Base-by-base conservation (phyloP, 2,113 vertebrate genomes). In the Calidris pygmaea region DNA sequence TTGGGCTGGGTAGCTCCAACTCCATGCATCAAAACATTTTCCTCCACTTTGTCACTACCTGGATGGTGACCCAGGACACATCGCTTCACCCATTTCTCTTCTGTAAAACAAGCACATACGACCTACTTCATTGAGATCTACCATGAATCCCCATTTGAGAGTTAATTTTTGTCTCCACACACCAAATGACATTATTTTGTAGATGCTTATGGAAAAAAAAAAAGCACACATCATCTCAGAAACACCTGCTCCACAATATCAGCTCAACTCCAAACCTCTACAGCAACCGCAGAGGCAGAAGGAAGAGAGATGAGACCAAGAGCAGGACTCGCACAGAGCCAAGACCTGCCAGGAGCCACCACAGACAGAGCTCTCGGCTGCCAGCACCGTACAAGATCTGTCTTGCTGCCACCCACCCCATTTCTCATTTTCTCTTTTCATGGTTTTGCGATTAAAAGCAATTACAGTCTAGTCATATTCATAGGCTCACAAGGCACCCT, bases 81-180 rank as follows among this genome's bases (percentile, higher is more conserved):
- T 39, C 0, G 0, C 34, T 71, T 52, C 47, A 68, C 16, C 63
- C 43, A 13, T 39, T 83, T 55, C 26, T 26, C 18, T 37, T 14
- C 37, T 19, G 3, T 65, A n/a, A 45, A 72, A 23, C 0, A 0
- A 53, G n/a, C 35, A 53, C 18, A 4, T 3, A 1, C 14, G 53
- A 52, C 8, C 29, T 75, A 39, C 16, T 68, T 18, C 50, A 43
- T 1, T 0, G 1, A 56, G 27, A 48, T 8, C 26, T 50, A 32
- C 3, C 10, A 5, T 2, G 8, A 71, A 50, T n/a, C 32, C 1
- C 11, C 4, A 2, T 52, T 39, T 8, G 12, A 79, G 75, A 60
- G 43, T 10, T 48, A 0, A 0, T 63, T 91, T 60, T 60, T 37
- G 5, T 3, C 59, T 87, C 32, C 3, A 1, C 1, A 0, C 12